Percentiles rank a stretch among this genome's conserved stretches.
phyloP scores from a whole-genome alignment of 2,797 vertebrate species.

The Phalloptychus januarius region DNA sequence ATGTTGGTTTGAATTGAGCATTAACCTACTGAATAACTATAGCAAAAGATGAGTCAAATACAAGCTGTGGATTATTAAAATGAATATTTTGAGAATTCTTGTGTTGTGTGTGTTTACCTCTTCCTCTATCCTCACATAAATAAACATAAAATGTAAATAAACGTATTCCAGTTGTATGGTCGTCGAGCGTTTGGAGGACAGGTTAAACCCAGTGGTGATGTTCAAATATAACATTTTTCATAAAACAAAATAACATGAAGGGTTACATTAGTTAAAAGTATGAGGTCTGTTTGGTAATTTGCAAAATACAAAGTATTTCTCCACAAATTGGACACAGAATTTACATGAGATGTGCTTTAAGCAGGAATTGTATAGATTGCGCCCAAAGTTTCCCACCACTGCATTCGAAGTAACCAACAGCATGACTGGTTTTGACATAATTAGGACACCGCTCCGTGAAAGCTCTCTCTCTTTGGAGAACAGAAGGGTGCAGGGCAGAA shows the following conservation, averaged over 20 bases:
- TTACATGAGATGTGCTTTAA: not conserved
- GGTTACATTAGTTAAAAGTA: no score
- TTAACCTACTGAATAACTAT: not conserved
- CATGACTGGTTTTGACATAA: conserved; percentile 11
- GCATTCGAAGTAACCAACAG: not conserved
- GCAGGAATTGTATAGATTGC: not conserved
- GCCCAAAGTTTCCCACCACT: not conserved
- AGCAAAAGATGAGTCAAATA: not conserved
- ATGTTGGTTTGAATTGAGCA: not conserved
- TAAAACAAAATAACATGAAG: no score
- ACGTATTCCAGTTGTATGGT: no score
- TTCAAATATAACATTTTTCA: no score
- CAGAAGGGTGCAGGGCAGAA: not conserved
- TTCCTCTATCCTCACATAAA: not conserved
- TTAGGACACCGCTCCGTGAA: conserved; percentile 7
- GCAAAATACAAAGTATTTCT: no score
- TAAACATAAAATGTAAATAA: no score
- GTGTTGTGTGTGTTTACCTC: not conserved
- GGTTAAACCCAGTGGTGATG: no score
- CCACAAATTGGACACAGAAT: not conserved
- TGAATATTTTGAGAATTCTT: not conserved
- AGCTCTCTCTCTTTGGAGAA: not conserved
- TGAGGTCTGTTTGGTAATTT: not conserved
- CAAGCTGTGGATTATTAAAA: not conserved
- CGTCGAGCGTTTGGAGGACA: no score